A percentile compares a stretch with the other conserved stretches of the same genome.
Evolutionary conservation across 2,888 invertebrate species (phyloP).

Genomic region (Bellardia bayeri): DNA sequence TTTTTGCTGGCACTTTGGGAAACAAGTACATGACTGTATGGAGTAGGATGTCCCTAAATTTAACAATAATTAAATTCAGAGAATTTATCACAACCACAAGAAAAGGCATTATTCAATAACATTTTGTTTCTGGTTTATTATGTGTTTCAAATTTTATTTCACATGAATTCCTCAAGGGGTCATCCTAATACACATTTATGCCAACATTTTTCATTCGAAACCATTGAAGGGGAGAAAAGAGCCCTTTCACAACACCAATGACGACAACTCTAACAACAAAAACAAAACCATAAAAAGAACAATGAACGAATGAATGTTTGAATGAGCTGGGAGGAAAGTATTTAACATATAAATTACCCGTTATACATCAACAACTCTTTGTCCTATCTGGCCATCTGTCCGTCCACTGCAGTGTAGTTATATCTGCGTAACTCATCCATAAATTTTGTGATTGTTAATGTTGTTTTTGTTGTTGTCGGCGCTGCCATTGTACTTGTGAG

Average conservation of each 20-base stretch:
- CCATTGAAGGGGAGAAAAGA: neutral
- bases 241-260: neutral
- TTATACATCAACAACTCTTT: conserved; percentile 30
- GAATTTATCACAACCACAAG: no score
- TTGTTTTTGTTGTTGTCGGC: neutral
- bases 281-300: neutral
- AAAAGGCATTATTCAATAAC: no score
- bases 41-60: neutral
- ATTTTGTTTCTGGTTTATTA: no score
- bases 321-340: neutral
- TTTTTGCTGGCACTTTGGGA: neutral
- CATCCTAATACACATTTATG: neutral
- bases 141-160: no score
- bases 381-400: neutral
- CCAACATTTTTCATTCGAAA: neutral
- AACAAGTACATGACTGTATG: neutral
- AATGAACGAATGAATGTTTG: neutral
- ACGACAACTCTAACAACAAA: neutral
- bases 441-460: conserved; percentile 19
- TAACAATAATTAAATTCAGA: no score
- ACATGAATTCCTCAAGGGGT: no score
- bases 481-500: neutral
- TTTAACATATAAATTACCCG: conserved; percentile 43
- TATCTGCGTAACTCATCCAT: conserved; percentile 23
- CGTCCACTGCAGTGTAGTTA: neutral